Evolutionary conservation across 2,797 vertebrate species (phyloP).

Genomic region (Pyrrhura leucotis): DNA sequence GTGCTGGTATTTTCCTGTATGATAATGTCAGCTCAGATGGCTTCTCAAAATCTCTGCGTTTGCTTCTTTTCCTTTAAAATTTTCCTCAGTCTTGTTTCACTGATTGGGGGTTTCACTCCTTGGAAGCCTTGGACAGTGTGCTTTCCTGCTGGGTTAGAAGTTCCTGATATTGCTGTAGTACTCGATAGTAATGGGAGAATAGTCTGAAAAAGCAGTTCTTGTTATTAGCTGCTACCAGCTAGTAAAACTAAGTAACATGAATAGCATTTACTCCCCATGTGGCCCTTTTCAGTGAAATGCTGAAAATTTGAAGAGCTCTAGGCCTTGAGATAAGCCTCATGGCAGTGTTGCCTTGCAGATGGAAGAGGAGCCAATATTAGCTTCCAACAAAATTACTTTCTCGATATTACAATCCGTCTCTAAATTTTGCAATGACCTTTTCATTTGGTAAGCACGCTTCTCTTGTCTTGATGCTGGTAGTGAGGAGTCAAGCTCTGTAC

Average conservation of each 20-base stretch:
- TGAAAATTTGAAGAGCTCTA: neutral
- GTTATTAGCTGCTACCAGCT: neutral
- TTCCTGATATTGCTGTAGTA: neutral
- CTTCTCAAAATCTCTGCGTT: neutral
- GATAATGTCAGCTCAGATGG: neutral
- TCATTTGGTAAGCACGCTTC: neutral
- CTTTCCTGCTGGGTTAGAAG: neutral
- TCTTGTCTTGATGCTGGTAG: neutral
- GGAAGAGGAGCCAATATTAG: neutral
- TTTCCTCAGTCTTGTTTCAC: neutral
- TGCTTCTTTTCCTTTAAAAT: neutral
- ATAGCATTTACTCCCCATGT: neutral
- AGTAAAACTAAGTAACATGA: neutral
- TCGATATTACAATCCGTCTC: neutral
- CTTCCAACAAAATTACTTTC: neutral
- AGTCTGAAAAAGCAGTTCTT: fast-evolving
- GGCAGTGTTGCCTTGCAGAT: neutral
- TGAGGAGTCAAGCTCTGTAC: neutral
- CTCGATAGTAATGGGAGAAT: neutral
- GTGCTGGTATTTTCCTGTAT: neutral
- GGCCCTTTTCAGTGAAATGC: neutral
- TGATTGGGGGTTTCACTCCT: neutral
- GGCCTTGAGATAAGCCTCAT: neutral
- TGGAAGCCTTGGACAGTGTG: neutral
- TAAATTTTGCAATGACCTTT: slow-evolving; percentile 4